Conservation (phyloP, 1,140 invertebrate genomes). For the Batillaria attramentaria region DNA sequence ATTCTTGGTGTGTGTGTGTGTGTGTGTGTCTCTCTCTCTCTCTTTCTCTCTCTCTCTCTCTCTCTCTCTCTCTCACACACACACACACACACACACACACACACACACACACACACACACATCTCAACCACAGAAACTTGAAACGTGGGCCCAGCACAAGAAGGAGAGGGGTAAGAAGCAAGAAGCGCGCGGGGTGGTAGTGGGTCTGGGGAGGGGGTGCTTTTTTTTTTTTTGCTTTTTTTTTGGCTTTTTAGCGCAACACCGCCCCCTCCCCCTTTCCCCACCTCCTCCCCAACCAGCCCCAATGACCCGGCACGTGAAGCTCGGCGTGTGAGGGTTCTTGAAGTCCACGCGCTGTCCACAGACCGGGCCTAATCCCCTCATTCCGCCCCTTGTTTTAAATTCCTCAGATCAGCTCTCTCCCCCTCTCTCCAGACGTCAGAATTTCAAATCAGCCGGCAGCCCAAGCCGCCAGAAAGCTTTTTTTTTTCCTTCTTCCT, state of each 20-base stretch:
- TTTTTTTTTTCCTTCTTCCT: neutral
- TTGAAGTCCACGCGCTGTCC: neutral
- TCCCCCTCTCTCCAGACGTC: constrained; percentile 7
- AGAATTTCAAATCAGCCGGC: constrained; percentile 13
- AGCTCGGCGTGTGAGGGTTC: neutral
- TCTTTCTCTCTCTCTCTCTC: neutral
- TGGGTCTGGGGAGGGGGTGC: no score
- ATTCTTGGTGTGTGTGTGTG: neutral
- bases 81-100: neutral
- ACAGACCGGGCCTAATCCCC: constrained; percentile 10
- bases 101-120: neutral
- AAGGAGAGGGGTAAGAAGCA: no score
- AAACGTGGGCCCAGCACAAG: no score
- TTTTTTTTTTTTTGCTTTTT: no score
- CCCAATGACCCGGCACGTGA: constrained; percentile 1
- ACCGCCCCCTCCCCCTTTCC: neutral
- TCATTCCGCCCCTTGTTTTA: constrained; percentile 15
- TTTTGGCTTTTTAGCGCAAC: no score
- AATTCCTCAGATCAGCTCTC: constrained; percentile 9
- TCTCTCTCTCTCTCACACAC: constrained; percentile 1
- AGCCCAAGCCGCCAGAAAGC: neutral
- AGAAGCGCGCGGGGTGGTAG: no score
- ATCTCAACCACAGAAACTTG: no score
- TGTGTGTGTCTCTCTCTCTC: neutral
- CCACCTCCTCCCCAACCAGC: neutral